phyloP scores from a whole-genome alignment of 2,113 vertebrate genomes.

The Cephalopholis sonnerati region DNA sequence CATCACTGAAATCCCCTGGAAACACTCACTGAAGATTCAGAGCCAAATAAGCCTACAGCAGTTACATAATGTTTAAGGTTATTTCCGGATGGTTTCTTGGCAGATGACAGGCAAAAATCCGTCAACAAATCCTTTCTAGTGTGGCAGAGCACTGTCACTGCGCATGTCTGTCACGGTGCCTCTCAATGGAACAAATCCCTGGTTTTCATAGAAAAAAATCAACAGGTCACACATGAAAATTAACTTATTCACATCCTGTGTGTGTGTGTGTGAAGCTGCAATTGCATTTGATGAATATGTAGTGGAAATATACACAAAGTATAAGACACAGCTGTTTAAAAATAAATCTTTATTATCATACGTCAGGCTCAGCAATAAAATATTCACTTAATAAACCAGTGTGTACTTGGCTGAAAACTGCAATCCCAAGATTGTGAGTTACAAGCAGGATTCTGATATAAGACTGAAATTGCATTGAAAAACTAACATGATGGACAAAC shows the following conservation, averaged over 20 bases:
- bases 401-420: constrained; percentile 26
- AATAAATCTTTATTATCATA: constrained; percentile 72
- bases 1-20: not conserved
- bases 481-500: not conserved
- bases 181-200: not conserved
- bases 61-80: constrained; percentile 42
- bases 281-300: not conserved
- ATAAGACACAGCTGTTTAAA: constrained; percentile 42
- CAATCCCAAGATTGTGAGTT: constrained; percentile 24
- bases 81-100: constrained; percentile 37
- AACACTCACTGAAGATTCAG: not conserved
- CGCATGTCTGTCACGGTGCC: not conserved
- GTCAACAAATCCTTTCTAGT: constrained; percentile 4
- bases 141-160: not conserved
- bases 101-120: constrained; percentile 24
- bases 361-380: constrained; percentile 56
- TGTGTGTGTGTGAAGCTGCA: not conserved
- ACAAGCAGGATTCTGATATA: constrained; percentile 30
- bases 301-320: not conserved
- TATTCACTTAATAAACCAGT: constrained; percentile 59
- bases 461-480: constrained; percentile 25
- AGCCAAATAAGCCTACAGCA: not conserved
- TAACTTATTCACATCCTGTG: not conserved
- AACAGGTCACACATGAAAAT: not conserved
- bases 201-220: not conserved